Conservation (phyloP, 2,113 vertebrate genomes). For the Dromaius novaehollandiae region DNA sequence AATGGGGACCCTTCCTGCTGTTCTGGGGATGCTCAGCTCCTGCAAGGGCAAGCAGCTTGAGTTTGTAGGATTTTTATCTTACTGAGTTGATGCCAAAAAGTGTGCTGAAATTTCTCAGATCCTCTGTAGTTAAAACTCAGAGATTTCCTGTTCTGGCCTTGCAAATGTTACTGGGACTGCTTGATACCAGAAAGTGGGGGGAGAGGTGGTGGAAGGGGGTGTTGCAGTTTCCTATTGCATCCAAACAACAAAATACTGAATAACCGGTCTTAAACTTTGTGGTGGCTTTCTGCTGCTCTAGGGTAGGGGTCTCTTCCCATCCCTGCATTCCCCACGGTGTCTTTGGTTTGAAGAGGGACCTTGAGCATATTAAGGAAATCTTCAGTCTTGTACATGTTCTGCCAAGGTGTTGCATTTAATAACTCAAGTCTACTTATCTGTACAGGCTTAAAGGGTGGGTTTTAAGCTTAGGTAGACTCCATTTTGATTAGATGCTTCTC, state of each 20-base stretch:
- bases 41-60: background rate
- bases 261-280: background rate
- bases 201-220: background rate
- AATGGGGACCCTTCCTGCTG: background rate
- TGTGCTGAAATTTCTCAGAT: no score
- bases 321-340: fast-evolving
- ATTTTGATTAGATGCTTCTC: background rate
- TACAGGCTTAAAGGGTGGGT: background rate
- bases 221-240: background rate
- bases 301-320: background rate
- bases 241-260: background rate
- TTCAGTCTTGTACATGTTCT: background rate
- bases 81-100: background rate
- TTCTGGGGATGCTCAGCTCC: background rate
- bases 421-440: background rate
- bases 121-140: background rate
- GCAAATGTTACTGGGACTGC: background rate
- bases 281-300: background rate
- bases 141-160: background rate
- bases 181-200: background rate
- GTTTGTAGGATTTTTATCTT: background rate
- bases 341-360: background rate
- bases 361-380: background rate
- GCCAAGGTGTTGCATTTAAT: background rate
- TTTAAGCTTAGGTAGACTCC: background rate